Conservation (phyloP, 2,888 invertebrate species). For the Charanyca ferruginea region DNA sequence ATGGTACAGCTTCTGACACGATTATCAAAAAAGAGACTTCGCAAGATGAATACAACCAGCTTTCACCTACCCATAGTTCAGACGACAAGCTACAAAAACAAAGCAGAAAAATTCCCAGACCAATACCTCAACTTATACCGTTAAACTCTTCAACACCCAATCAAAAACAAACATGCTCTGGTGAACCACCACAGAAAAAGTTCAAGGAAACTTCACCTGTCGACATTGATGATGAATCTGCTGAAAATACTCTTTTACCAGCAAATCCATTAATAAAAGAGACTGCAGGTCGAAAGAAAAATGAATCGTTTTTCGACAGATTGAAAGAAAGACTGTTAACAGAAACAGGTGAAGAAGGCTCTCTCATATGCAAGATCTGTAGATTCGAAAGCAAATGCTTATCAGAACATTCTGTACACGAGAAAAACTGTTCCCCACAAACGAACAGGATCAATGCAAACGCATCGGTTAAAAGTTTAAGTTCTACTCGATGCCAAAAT, state of each 20-base stretch:
- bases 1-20: slow-evolving; percentile 75
- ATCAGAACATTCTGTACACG: slow-evolving; percentile 95
- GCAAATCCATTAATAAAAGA: slow-evolving; percentile 77
- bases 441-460: slow-evolving; percentile 82
- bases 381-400: slow-evolving; percentile 95
- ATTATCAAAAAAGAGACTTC: slow-evolving; percentile 72
- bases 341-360: slow-evolving; percentile 92
- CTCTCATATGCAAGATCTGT: slow-evolving; percentile 93
- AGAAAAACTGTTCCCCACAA: slow-evolving; percentile 92
- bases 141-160: slow-evolving; percentile 89
- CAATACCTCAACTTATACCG: slow-evolving; percentile 95
- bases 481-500: slow-evolving; percentile 96
- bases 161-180: slow-evolving; percentile 79
- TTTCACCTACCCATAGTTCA: slow-evolving; percentile 69
- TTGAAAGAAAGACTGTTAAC: slow-evolving; percentile 94
- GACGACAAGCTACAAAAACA: slow-evolving; percentile 82
- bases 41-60: slow-evolving; percentile 71
- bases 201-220: slow-evolving; percentile 76
- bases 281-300: slow-evolving; percentile 89
- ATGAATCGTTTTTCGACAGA: slow-evolving; percentile 95
- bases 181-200: slow-evolving; percentile 86
- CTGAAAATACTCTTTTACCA: slow-evolving; percentile 79
- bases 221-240: slow-evolving; percentile 68
- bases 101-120: slow-evolving; percentile 88
- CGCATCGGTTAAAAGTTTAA: slow-evolving; percentile 87